Percentiles rank a stretch among this genome's conserved stretches.
Conservation (phyloP, 2,113 vertebrate species). For the Saccopteryx leptura region DNA sequence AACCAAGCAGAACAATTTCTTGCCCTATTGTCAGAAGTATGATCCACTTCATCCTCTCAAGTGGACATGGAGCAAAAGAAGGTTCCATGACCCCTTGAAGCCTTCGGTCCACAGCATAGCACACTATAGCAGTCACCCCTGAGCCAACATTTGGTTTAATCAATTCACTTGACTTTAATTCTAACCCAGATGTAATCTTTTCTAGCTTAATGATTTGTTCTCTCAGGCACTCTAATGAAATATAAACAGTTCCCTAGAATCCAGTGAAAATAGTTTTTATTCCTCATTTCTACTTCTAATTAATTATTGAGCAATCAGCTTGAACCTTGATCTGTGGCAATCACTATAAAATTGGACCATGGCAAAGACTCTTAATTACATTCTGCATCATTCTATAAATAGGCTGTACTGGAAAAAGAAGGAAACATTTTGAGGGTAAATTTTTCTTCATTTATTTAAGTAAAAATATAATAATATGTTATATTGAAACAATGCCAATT, state of each 20-base stretch:
- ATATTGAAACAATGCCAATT: neutral
- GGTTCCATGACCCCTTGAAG: slow-evolving; percentile 75
- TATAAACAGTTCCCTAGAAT: slow-evolving; percentile 86
- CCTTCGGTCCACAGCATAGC: slow-evolving; percentile 83
- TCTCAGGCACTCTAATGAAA: slow-evolving; percentile 83
- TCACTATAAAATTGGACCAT: slow-evolving; percentile 84
- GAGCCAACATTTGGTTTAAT: slow-evolving; percentile 87
- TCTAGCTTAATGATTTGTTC: slow-evolving; percentile 87
- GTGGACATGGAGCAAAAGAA: slow-evolving; percentile 77
- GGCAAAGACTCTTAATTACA: slow-evolving; percentile 84
- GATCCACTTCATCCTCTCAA: slow-evolving; percentile 75
- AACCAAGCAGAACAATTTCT: slow-evolving; percentile 66
- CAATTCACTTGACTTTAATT: slow-evolving; percentile 89
- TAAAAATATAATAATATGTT: neutral
- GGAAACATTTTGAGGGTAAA: neutral
- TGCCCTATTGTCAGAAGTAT: slow-evolving; percentile 47
- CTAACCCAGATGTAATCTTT: slow-evolving; percentile 88
- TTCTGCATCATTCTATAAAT: slow-evolving; percentile 32
- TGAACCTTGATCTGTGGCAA: slow-evolving; percentile 85
- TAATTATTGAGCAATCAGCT: slow-evolving; percentile 88
- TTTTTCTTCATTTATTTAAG: neutral
- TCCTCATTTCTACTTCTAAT: slow-evolving; percentile 88
- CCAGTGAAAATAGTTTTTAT: slow-evolving; percentile 85
- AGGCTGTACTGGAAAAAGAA: neutral
- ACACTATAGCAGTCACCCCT: slow-evolving; percentile 84